phyloP scores from a whole-genome alignment of 2,797 vertebrate genomes.

The Erpetoichthys calabaricus region DNA sequence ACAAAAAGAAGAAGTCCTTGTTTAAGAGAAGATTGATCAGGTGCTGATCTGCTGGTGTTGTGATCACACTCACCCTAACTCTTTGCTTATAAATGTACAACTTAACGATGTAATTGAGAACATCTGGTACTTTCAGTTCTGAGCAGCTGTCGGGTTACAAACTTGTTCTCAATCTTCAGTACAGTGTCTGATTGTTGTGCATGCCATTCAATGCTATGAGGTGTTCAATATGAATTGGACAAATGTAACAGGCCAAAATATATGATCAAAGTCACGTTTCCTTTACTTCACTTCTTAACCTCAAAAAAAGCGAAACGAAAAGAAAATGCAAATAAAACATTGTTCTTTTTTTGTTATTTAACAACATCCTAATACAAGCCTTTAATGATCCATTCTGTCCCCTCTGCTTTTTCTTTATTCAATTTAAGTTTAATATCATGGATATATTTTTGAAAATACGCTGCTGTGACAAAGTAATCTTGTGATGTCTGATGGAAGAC shows the following conservation, averaged over 20 bases:
- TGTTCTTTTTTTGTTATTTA: not conserved
- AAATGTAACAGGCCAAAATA: conserved; percentile 34
- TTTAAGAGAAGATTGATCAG: conserved; percentile 11
- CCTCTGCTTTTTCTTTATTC: conserved; percentile 44
- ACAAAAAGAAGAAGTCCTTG: not conserved
- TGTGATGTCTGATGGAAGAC: conserved; percentile 37
- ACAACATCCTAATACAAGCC: conserved; percentile 14
- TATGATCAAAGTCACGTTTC: conserved; percentile 26
- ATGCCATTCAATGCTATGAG: conserved; percentile 45
- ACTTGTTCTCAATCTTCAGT: conserved; percentile 35
- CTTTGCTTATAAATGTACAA: conserved; percentile 32
- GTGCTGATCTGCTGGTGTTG: conserved; percentile 27
- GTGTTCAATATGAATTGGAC: conserved; percentile 34
- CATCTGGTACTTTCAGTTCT: conserved; percentile 24
- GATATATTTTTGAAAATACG: conserved; percentile 26
- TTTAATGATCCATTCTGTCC: conserved; percentile 50
- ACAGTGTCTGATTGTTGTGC: conserved; percentile 56
- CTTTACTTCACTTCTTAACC: conserved; percentile 19
- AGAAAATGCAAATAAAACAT: conserved; percentile 19
- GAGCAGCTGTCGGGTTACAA: conserved; percentile 29
- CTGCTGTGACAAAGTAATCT: conserved; percentile 23
- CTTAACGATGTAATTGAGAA: conserved; percentile 30
- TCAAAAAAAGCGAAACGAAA: conserved; percentile 12
- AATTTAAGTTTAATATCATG: too few relatives aligned
- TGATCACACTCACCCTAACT: conserved; percentile 31